Evolutionary conservation across 2,888 invertebrate genomes (phyloP), one percentile per base, ranked within the genome.

Genomic region (Crematogaster levior): DNA sequence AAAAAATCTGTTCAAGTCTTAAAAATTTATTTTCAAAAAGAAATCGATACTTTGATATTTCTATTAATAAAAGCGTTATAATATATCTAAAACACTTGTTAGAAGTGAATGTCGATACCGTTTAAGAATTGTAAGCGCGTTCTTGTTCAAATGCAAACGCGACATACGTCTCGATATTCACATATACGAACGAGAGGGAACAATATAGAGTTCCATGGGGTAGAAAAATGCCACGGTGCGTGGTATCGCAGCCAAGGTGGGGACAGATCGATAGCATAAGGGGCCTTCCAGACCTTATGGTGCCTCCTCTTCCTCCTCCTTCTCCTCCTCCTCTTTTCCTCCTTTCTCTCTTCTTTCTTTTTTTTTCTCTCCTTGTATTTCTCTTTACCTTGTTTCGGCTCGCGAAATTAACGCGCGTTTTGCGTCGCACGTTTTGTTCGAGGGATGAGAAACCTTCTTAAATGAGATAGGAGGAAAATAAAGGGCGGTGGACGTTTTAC

Each of bases 231-330:
- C 81, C 73, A 86, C 81, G 83, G 84, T 80, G 82, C 74, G 85
- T 83, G 83, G 84, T 81, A 86, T 86, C 88, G 88, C 53, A 84
- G 85, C 61, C 84, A 85, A 87, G 88, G 92, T 89, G 89, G 93
- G 91, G 91, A 91, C 88, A 92, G 91, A 93, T 93, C 93, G 93
- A 93, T 93, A 93, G 87, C 91, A 92, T 91, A 92, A 93, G 91
- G 92, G 93, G 90, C 89, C 90, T 90, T 82, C 91, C 91, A 92
- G 92, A 93, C 93, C 93, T 93, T 92, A 93, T 93, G 93, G 93
- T 93, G 92, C 92, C 91, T 91, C 87, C 88, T 86, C 91, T 90
- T 88, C 89, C 87, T 87, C 91, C 90, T 91, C 87, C 88, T 86
- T 90, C 88, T 88, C 88, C 86, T 88, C 34, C 37, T 37, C 0